Percentiles rank a stretch among this genome's conserved stretches.
Conservation (phyloP, 35 echinoderm and acorn worm species). For the Heliocidaris tuberculata region DNA sequence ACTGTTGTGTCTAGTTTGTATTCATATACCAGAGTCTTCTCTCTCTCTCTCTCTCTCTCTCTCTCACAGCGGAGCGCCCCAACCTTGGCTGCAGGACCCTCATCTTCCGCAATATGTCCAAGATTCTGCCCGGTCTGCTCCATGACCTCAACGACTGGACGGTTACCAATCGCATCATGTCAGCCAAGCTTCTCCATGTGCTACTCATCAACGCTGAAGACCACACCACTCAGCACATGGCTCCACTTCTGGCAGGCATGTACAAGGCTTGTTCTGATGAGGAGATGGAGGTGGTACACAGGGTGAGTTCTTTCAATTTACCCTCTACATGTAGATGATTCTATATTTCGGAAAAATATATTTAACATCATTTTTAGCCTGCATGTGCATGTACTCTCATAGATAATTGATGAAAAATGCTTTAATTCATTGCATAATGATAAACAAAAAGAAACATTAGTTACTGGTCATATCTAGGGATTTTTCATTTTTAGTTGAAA, state of each 20-base stretch:
- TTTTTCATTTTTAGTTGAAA: no score
- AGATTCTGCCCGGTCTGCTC: conserved; percentile 92
- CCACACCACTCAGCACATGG: conserved; percentile 92
- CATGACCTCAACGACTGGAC: conserved; percentile 92
- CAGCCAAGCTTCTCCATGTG: conserved; percentile 73
- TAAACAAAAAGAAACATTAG: no score
- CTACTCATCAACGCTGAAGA: conserved; percentile 91
- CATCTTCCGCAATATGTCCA: conserved; percentile 85
- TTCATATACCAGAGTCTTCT: background rate
- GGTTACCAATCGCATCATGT: conserved; percentile 84
- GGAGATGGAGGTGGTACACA: conserved; percentile 67
- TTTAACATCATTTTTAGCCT: no score
- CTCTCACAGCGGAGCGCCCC: conserved; percentile 54
- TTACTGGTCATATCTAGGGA: no score
- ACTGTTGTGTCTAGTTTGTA: no score
- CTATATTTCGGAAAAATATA: background rate
- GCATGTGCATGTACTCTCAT: no score
- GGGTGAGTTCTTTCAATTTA: conserved; percentile 43
- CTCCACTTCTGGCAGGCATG: conserved; percentile 77
- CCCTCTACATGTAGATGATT: background rate
- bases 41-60: background rate
- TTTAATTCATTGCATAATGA: no score
- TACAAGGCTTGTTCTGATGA: conserved; percentile 94
- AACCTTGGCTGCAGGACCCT: conserved; percentile 94
- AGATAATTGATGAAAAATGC: no score